Evolutionary conservation across 2,888 invertebrate species (phyloP).

Genomic region (Digitonthophagus gazella): DNA sequence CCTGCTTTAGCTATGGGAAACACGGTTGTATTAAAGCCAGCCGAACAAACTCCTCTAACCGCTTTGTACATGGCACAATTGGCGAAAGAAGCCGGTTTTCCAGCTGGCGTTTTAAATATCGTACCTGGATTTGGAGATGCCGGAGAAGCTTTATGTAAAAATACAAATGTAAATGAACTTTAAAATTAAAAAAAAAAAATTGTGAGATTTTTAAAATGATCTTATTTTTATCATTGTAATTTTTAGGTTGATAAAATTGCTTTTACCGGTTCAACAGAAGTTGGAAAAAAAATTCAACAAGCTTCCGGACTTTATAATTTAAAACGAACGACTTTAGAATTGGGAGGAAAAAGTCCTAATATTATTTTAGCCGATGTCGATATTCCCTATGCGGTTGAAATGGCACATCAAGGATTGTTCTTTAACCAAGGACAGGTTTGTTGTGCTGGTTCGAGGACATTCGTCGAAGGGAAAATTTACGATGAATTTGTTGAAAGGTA

Average conservation of each 20-base stretch:
- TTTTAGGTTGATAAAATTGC: constrained; percentile 84
- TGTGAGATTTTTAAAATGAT: no score
- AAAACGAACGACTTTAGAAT: constrained; percentile 85
- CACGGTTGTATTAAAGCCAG: constrained; percentile 86
- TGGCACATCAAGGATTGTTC: constrained; percentile 82
- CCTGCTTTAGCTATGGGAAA: constrained; percentile 77
- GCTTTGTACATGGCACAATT: constrained; percentile 87
- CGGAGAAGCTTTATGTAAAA: constrained; percentile 75
- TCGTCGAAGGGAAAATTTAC: constrained; percentile 85
- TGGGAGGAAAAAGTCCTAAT: constrained; percentile 88
- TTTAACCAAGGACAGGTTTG: constrained; percentile 90
- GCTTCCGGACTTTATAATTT: constrained; percentile 72
- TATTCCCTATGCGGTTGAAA: constrained; percentile 75
- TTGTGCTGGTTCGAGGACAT: constrained; percentile 89
- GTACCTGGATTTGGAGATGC: constrained; percentile 85
- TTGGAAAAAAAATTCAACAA: constrained; percentile 81
- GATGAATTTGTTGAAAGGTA: constrained; percentile 80
- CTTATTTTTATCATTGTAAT: background rate
- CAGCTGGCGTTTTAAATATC: constrained; percentile 89
- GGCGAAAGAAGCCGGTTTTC: constrained; percentile 86
- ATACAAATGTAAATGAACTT: constrained; percentile 49
- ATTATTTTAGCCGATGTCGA: constrained; percentile 85
- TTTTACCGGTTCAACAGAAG: constrained; percentile 87
- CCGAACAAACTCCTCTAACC: constrained; percentile 92
- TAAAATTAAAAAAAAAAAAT: background rate